Evolutionary conservation across 2,888 invertebrate species (phyloP).

Genomic region (Gibbula magus): DNA sequence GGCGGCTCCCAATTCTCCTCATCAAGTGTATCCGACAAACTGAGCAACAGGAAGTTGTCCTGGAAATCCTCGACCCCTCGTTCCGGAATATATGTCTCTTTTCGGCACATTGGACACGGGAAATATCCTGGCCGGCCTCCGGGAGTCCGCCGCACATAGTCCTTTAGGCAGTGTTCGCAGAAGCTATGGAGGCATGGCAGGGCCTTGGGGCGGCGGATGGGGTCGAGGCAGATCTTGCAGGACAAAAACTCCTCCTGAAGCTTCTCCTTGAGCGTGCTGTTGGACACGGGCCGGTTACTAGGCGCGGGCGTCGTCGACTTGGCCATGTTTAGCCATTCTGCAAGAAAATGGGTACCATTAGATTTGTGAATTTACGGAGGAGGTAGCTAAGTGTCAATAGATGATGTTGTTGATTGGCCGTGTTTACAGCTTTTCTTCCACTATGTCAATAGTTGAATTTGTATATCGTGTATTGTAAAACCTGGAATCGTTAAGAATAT

Average conservation of each 20-base stretch:
- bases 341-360: slow-evolving; percentile 30
- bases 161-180: slow-evolving; percentile 62
- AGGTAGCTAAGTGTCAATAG: background rate
- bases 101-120: slow-evolving; percentile 70
- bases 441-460: too few species aligned
- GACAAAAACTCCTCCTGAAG: slow-evolving; percentile 70
- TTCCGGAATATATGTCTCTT: slow-evolving; percentile 60
- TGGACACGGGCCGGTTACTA: slow-evolving; percentile 42
- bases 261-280: slow-evolving; percentile 61
- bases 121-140: slow-evolving; percentile 64
- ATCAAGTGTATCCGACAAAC: slow-evolving; percentile 65
- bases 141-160: slow-evolving; percentile 67
- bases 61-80: slow-evolving; percentile 64
- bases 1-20: slow-evolving; percentile 48
- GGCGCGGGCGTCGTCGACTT: slow-evolving; percentile 41
- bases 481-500: too few species aligned
- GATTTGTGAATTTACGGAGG: background rate
- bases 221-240: slow-evolving; percentile 70
- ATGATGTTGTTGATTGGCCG: background rate
- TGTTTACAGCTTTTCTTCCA: too few species aligned
- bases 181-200: slow-evolving; percentile 68
- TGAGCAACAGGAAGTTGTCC: slow-evolving; percentile 66
- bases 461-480: too few species aligned
- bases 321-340: slow-evolving; percentile 73
- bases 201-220: slow-evolving; percentile 64